These are phyloP conservation scores for Pteropus alecto DNA, from an alignment of 2,113 vertebrate species.

Conservation along the genomic window DNA sequence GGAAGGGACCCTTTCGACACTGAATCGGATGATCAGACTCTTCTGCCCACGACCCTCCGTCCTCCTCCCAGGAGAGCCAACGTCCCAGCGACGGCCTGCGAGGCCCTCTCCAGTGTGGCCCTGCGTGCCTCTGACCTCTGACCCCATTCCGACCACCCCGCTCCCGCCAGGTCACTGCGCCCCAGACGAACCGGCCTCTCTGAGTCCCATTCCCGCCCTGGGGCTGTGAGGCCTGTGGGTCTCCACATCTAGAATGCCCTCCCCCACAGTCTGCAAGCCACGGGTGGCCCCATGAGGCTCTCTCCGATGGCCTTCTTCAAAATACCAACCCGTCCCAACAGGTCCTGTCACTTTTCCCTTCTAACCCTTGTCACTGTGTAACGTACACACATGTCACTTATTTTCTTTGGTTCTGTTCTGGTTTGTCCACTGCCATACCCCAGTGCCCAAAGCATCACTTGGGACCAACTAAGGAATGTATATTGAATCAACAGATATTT, in stretches of 20 bases:
- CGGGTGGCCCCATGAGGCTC: background rate
- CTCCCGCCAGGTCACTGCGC: background rate
- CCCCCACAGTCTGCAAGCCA: background rate
- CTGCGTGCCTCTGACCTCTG: background rate
- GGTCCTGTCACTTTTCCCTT: background rate
- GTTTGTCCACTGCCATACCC: background rate
- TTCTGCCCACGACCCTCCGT: background rate
- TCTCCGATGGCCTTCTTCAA: background rate
- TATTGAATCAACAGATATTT: background rate
- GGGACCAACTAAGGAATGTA: background rate
- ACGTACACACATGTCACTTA: background rate
- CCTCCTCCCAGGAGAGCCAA: background rate
- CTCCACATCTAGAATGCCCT: background rate
- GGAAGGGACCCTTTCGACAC: background rate
- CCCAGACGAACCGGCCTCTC: rapidly evolving
- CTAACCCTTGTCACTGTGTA: background rate
- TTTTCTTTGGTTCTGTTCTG: background rate
- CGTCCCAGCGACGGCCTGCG: background rate
- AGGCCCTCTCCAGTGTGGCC: background rate
- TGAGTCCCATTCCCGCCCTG: background rate
- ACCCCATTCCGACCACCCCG: background rate
- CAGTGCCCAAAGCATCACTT: background rate
- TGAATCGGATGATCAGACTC: background rate
- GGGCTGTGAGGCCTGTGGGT: background rate
- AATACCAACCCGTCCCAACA: background rate